A percentile compares a stretch with the other conserved stretches of the same genome.
These are phyloP conservation scores for Drosophila nebulosa DNA, from an alignment of 1,140 invertebrate species.

Conservation along the genomic window DNA sequence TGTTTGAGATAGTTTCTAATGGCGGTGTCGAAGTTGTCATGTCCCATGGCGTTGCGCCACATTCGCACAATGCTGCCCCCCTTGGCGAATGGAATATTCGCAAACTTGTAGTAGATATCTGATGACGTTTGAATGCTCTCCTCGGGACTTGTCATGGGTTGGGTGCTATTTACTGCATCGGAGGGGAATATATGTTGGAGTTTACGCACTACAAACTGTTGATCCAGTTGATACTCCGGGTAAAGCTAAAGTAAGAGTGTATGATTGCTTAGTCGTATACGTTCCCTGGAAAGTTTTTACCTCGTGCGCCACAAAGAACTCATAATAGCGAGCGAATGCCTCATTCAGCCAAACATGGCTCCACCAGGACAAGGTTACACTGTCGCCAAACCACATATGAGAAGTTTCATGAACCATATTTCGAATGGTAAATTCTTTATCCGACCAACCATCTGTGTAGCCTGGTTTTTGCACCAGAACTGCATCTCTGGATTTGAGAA, in stretches of 20 bases:
- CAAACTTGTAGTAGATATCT: slow-evolving; percentile 83
- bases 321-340: slow-evolving; percentile 86
- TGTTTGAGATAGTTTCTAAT: slow-evolving; percentile 83
- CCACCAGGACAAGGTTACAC: slow-evolving; percentile 87
- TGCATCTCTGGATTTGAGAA: slow-evolving; percentile 32
- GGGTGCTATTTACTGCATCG: slow-evolving; percentile 85
- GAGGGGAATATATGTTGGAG: slow-evolving; percentile 85
- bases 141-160: slow-evolving; percentile 82
- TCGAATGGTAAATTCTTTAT: slow-evolving; percentile 81
- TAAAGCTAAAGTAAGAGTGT: slow-evolving; percentile 39
- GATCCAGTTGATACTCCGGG: slow-evolving; percentile 81
- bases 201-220: slow-evolving; percentile 84
- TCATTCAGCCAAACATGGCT: slow-evolving; percentile 86
- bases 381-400: slow-evolving; percentile 87
- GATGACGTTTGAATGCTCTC: slow-evolving; percentile 78
- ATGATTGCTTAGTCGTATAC: background rate
- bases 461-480: slow-evolving; percentile 43
- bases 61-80: slow-evolving; percentile 89
- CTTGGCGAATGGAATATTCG: slow-evolving; percentile 84
- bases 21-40: slow-evolving; percentile 84
- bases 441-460: slow-evolving; percentile 59
- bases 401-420: slow-evolving; percentile 85
- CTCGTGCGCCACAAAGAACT: slow-evolving; percentile 83
- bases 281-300: slow-evolving; percentile 75
- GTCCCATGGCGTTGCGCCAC: slow-evolving; percentile 86